phyloP scores from a whole-genome alignment of 2,888 invertebrate species.

The Drosophila greeni region DNA sequence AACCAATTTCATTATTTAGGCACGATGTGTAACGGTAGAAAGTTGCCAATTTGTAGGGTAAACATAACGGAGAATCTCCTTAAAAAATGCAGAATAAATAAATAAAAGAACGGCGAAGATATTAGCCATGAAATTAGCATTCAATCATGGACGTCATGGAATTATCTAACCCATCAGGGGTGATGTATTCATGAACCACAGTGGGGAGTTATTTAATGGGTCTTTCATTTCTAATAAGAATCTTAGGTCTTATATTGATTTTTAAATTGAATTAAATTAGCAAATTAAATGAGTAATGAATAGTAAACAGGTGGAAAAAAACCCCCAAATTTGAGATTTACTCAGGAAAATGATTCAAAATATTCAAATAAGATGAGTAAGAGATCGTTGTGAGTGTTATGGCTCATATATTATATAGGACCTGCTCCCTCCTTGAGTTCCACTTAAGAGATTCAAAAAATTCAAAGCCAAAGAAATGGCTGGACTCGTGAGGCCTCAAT shows the following conservation, averaged over 20 bases:
- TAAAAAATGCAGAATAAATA: not conserved
- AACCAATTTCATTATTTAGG: constrained; percentile 36
- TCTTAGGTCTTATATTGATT: not conserved
- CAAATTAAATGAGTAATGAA: not conserved
- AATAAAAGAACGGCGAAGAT: not conserved
- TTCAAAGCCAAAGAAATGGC: constrained; percentile 25
- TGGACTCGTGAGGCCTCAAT: constrained; percentile 21
- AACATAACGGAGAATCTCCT: constrained; percentile 29
- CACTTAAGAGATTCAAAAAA: constrained; percentile 5
- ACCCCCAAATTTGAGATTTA: not conserved
- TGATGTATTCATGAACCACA: constrained; percentile 6
- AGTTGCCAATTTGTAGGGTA: constrained; percentile 51
- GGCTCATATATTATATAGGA: not conserved
- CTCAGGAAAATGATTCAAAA: not conserved
- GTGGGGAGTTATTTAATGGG: constrained; percentile 11
- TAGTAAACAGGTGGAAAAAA: too few relatives aligned
- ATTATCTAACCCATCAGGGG: constrained; percentile 18
- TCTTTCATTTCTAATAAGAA: not conserved
- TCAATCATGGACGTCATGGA: constrained; percentile 13
- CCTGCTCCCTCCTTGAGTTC: not conserved
- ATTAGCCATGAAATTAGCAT: constrained; percentile 28
- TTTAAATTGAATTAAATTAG: constrained; percentile 1
- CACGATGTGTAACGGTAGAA: constrained; percentile 55
- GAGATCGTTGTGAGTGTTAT: not conserved
- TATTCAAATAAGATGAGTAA: not conserved